These are phyloP conservation scores for Montipora efflorescens DNA, from an alignment of 64 coral and sea anemone species.

Conservation along the genomic window DNA sequence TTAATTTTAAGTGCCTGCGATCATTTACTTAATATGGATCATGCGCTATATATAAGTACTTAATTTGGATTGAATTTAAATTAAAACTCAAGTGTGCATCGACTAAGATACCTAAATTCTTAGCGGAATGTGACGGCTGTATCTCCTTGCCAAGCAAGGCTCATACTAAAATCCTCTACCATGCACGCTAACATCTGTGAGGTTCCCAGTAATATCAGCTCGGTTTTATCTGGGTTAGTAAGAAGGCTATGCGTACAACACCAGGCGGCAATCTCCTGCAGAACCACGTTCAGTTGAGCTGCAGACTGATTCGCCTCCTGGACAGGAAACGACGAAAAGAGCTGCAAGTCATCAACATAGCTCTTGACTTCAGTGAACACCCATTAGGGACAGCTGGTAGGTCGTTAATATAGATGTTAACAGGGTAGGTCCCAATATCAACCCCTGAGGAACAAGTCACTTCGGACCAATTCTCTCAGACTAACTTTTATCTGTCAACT, in stretches of 20 bases:
- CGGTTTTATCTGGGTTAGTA: constrained; percentile 71
- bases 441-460: too few relatives aligned
- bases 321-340: too few relatives aligned
- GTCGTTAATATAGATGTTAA: too few relatives aligned
- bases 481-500: too few relatives aligned
- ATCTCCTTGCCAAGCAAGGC: constrained; percentile 37
- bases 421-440: too few relatives aligned
- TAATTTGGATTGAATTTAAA: background rate
- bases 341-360: too few relatives aligned
- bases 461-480: too few relatives aligned
- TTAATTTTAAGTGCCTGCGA: too few relatives aligned
- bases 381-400: too few relatives aligned
- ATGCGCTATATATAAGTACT: background rate
- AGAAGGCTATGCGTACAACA: constrained; percentile 70
- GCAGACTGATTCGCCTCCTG: background rate
- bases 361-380: too few relatives aligned
- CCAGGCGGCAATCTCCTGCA: constrained; percentile 17
- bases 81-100: constrained; percentile 28
- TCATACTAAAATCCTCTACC: background rate
- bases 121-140: background rate
- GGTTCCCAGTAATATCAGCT: constrained; percentile 56
- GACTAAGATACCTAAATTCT: constrained; percentile 36
- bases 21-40: too few relatives aligned
- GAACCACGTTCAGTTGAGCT: background rate
- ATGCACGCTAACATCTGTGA: constrained; percentile 25